phyloP scores from a whole-genome alignment of 2,888 invertebrate species.

The Eutolmus rufibarbis region DNA sequence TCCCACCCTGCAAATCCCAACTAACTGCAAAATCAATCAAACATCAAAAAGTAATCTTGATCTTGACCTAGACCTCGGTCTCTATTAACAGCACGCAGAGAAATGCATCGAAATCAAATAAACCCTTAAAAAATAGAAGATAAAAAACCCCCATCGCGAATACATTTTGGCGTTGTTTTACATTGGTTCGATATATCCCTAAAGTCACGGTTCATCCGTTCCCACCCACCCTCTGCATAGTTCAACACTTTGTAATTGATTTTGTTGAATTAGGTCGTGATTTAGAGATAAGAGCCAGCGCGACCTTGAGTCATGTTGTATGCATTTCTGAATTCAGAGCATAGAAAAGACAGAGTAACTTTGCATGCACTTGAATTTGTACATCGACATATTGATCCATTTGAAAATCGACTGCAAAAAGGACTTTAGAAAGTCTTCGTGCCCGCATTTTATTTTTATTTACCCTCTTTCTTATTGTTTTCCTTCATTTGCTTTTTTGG shows the following conservation, averaged over 20 bases:
- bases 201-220: not conserved
- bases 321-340: not conserved
- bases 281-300: not conserved
- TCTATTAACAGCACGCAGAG: not conserved
- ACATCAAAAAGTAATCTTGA: not conserved
- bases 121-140: not conserved
- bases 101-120: not conserved
- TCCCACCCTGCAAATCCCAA: not conserved
- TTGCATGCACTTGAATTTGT: not conserved
- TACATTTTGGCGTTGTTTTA: not conserved
- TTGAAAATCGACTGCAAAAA: not conserved
- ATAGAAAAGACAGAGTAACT: not conserved
- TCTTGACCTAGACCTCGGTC: not conserved
- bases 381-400: not conserved
- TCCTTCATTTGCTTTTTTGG: not conserved
- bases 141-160: not conserved
- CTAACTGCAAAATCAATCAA: not conserved
- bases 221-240: not conserved
- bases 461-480: not conserved
- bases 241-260: not conserved
- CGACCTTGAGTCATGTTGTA: not conserved
- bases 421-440: not conserved
- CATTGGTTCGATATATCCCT: not conserved
- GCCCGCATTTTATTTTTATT: not conserved
- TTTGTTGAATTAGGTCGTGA: not conserved